A percentile compares a stretch with the other conserved stretches of the same genome.
Evolutionary conservation across 2,113 vertebrate species (phyloP).

Genomic region (Thalassarche chlororhynchos): DNA sequence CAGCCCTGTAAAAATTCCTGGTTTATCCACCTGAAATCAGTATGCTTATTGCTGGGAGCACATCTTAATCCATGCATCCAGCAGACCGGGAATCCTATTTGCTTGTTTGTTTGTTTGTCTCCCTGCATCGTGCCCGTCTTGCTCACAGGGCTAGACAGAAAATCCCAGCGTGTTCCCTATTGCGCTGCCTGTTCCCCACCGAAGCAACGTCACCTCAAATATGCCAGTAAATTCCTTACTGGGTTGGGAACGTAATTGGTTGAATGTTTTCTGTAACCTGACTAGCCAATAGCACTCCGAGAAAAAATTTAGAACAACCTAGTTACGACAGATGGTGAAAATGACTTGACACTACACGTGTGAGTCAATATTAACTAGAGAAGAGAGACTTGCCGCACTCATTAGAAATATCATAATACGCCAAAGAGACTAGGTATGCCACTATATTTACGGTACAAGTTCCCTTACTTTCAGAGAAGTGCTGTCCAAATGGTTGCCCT

Average conservation of each 20-base stretch:
- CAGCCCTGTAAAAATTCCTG: neutral
- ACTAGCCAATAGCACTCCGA: conserved; percentile 44
- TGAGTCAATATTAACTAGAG: neutral
- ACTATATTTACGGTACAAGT: neutral
- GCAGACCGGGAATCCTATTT: neutral
- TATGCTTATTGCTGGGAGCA: neutral
- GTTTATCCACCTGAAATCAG: neutral
- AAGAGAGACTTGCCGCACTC: neutral
- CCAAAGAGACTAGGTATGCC: neutral
- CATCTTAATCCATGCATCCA: neutral
- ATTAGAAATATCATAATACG: neutral
- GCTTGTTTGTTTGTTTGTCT: neutral
- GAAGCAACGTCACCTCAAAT: conserved; percentile 57
- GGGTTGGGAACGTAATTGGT: conserved; percentile 44
- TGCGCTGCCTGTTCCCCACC: neutral
- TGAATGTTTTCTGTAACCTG: conserved; percentile 42
- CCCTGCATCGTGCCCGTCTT: neutral
- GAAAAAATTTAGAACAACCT: conserved; percentile 27
- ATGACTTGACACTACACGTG: conserved; percentile 8
- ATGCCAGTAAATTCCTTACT: conserved; percentile 65
- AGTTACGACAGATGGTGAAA: conserved; percentile 26
- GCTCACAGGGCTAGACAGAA: neutral
- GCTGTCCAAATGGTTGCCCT: neutral
- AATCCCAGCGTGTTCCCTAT: conserved; percentile 5
- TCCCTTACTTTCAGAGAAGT: neutral